Evolutionary conservation across 2,888 invertebrate genomes (phyloP).

Genomic region (Caenorhabditis sp.): DNA sequence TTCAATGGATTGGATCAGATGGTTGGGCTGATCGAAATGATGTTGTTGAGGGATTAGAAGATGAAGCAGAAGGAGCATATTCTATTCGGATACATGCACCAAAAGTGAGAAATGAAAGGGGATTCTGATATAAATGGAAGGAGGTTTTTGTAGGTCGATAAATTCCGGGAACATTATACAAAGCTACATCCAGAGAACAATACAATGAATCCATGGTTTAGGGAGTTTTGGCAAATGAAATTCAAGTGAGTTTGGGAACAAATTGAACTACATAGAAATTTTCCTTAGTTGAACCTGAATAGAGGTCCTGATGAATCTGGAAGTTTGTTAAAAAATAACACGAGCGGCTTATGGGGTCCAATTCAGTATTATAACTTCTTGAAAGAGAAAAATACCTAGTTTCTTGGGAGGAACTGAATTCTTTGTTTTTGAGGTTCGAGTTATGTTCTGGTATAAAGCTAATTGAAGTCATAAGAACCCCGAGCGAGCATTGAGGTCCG

Average conservation of each 20-base stretch:
- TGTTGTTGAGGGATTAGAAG: conserved; percentile 79
- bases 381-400: too few species aligned
- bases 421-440: too few species aligned
- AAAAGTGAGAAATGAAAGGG: conserved; percentile 72
- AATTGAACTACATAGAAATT: too few species aligned
- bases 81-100: conserved; percentile 82
- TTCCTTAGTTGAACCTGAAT: too few species aligned
- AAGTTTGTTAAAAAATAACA: too few species aligned
- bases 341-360: too few species aligned
- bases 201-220: conserved; percentile 80
- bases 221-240: conserved; percentile 80
- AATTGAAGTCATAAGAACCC: too few species aligned
- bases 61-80: conserved; percentile 79
- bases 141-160: conserved; percentile 27
- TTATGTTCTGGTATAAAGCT: too few species aligned
- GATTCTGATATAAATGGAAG: neutral
- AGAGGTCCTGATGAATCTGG: too few species aligned
- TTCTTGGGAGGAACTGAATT: too few species aligned
- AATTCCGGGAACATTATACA: conserved; percentile 78
- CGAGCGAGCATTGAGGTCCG: too few species aligned
- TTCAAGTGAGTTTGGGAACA: neutral
- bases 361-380: too few species aligned
- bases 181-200: conserved; percentile 78
- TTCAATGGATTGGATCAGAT: conserved; percentile 71
- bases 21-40: conserved; percentile 73